These are phyloP conservation scores for Poecilia picta DNA, from an alignment of 2,797 vertebrate genomes.

Conservation along the genomic window DNA sequence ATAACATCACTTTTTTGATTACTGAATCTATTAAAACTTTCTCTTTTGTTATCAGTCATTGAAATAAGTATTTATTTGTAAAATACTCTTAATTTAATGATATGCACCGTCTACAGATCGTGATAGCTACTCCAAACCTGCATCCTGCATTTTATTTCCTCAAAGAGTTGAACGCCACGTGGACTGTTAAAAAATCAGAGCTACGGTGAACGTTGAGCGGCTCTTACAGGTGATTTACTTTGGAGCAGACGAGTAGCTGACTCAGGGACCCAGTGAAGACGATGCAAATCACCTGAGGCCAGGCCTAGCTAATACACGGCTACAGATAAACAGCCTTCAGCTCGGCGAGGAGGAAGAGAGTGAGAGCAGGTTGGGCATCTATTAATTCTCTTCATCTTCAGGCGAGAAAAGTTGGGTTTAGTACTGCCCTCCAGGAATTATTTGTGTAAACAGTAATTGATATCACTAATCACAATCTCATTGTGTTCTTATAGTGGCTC, in stretches of 20 bases:
- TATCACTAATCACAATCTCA: not conserved
- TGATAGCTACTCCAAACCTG: not conserved
- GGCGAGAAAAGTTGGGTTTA: constrained; percentile 7
- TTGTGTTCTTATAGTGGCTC: not conserved
- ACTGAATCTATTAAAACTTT: not conserved
- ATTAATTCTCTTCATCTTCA: constrained; percentile 1
- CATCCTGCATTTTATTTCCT: not conserved
- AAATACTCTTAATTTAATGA: not conserved
- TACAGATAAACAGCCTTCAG: constrained; percentile 15
- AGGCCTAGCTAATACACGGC: not conserved
- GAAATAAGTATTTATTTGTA: not conserved
- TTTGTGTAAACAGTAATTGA: not conserved
- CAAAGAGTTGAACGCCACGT: not conserved
- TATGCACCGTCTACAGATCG: not conserved
- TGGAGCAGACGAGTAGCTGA: not conserved
- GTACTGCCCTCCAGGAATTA: not conserved
- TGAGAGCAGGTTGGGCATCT: constrained; percentile 7
- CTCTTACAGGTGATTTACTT: not conserved
- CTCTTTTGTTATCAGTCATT: not conserved
- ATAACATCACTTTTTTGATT: not conserved
- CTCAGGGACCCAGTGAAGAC: not conserved
- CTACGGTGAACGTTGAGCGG: not conserved
- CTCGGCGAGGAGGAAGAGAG: not conserved
- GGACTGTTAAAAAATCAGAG: not conserved
- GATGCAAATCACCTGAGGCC: not conserved